Evolutionary conservation across 1,140 invertebrate genomes (phyloP), one percentile per base, ranked within the genome.

Genomic region (Caerostris darwini): DNA sequence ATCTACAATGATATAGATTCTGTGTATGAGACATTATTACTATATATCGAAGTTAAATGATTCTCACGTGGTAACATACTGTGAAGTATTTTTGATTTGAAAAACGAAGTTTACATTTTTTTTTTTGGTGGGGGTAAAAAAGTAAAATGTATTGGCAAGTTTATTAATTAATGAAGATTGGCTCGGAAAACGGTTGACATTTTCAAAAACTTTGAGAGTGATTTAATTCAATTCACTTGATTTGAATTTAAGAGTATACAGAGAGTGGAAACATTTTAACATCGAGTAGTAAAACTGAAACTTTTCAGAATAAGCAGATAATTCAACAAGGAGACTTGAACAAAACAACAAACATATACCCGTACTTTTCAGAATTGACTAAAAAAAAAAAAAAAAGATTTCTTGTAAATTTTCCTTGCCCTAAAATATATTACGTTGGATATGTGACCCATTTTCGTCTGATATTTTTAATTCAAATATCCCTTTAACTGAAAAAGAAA

Each of bases 151-250:
- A 83, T 56, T 83, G 50, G 53, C 54, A 56, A 17, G 53, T 83
- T 83, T 53, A 83, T 83, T 83, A 6, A 7, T 83, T 53, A 83
- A 83, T 56, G 53, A 83, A 83, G 81, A 57, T 83, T 83, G 81
- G 14, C 81, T 83, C 81, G 10, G 81, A 83, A 83, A 83, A 83
- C 50, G 10, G 53, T 57, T 83, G 81, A 56, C 53, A 56, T 83
- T 83, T 83, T 83, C 85, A 17, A 61, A 19, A 86, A 61, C 17
- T 17, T 86, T n/a, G 59, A 86, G 10, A 14, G 14, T 57, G 34
- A 34, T 34, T 34, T 2, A 34, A 34, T 34, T 34, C 0, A 34
- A 34, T 34, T 34, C 34, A 1, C 34, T 17, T 53, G 81, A 56
- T 14, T 83, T 56, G 7, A 54, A 53, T 12, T 17, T 64, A 5